Conservation (phyloP, 2,888 invertebrate species). For the Lasioglossum calceatum region DNA sequence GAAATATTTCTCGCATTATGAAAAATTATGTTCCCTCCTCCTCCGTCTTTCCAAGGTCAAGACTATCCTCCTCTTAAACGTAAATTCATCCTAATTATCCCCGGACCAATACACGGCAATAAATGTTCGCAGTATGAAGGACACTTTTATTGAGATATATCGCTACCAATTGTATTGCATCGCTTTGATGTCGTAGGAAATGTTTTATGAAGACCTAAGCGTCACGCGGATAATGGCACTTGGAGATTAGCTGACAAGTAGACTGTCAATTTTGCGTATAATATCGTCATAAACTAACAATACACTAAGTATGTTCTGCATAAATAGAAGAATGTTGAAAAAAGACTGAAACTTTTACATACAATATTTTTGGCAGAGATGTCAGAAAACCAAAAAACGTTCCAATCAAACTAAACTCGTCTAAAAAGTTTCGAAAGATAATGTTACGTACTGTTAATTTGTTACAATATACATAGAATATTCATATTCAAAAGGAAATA, state of each 20-base stretch:
- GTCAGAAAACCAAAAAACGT: background rate
- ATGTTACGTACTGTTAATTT: background rate
- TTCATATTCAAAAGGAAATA: background rate
- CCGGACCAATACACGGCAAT: constrained; percentile 6
- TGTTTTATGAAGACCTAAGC: constrained; percentile 53
- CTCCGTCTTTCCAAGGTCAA: background rate
- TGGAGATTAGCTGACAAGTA: constrained; percentile 42
- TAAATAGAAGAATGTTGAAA: background rate
- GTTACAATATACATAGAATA: background rate
- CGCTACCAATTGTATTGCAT: constrained; percentile 8
- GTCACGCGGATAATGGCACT: constrained; percentile 66
- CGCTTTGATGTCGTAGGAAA: constrained; percentile 44
- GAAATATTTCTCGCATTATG: too few species aligned
- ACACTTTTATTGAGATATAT: constrained; percentile 39
- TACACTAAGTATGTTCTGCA: background rate
- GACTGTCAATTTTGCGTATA: background rate
- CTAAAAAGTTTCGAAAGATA: background rate
- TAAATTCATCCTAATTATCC: background rate
- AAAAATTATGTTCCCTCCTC: too few species aligned
- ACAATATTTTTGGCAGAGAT: background rate
- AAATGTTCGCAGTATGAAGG: constrained; percentile 43
- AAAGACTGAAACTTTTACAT: background rate
- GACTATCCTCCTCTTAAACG: background rate
- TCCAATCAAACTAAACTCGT: background rate
- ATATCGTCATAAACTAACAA: background rate